These are phyloP conservation scores for Clarias fuscus DNA, from an alignment of 2,797 vertebrate species.

Conservation along the genomic window DNA sequence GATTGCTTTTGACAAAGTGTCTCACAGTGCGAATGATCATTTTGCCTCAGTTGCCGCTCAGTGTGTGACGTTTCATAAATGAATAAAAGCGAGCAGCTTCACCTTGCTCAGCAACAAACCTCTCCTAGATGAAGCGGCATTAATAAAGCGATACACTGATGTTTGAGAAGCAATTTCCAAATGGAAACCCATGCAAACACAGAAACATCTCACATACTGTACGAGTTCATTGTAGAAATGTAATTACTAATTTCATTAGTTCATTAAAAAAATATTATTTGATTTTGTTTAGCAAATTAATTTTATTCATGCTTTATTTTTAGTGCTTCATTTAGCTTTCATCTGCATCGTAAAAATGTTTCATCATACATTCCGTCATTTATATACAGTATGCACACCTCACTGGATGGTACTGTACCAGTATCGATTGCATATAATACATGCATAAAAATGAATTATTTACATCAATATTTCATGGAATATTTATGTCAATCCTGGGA, in stretches of 20 bases:
- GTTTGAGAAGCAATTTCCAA: neutral
- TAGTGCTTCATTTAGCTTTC: neutral
- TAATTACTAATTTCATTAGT: too few species aligned
- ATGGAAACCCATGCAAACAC: neutral
- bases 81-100: constrained; percentile 23
- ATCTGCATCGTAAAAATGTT: neutral
- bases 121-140: constrained; percentile 6
- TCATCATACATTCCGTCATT: neutral
- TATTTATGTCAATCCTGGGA: neutral
- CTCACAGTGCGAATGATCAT: constrained; percentile 29
- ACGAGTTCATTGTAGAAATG: neutral
- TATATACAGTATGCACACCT: neutral
- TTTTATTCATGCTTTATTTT: neutral
- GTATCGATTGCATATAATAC: neutral
- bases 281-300: too few species aligned
- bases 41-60: constrained; percentile 36
- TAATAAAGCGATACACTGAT: neutral
- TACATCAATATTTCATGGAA: neutral
- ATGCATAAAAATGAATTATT: neutral
- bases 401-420: neutral
- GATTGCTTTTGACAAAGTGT: constrained; percentile 49
- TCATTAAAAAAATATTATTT: too few species aligned
- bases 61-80: constrained; percentile 45
- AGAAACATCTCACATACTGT: neutral
- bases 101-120: constrained; percentile 8